Conservation (phyloP, 1,140 invertebrate genomes). For the Diabrotica virgifera region DNA sequence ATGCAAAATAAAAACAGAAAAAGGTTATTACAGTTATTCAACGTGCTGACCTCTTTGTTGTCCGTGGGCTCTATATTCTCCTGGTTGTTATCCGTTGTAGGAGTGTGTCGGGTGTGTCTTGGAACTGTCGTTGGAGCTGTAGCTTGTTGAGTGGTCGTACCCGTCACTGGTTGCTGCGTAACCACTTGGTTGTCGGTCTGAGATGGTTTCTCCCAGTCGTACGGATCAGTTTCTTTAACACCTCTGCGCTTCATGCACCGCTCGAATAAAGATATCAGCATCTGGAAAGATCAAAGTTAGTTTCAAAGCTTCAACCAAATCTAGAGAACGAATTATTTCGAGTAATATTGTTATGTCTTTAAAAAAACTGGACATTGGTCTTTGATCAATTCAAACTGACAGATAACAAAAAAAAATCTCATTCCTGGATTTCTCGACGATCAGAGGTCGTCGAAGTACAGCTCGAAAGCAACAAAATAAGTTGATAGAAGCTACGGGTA, state of each 20-base stretch:
- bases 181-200: constrained; percentile 45
- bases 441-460: too few relatives aligned
- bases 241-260: constrained; percentile 91
- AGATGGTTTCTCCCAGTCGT: constrained; percentile 89
- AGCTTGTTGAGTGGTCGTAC: constrained; percentile 43
- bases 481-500: too few relatives aligned
- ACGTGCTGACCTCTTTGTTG: constrained; percentile 54
- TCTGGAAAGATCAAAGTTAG: constrained; percentile 49
- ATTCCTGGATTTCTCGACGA: too few relatives aligned
- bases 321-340: too few relatives aligned
- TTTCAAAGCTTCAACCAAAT: neutral
- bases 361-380: too few relatives aligned
- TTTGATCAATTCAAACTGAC: too few relatives aligned
- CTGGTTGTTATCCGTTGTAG: constrained; percentile 62
- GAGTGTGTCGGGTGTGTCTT: constrained; percentile 49
- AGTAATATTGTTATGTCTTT: too few relatives aligned
- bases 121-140: constrained; percentile 49
- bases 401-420: too few relatives aligned
- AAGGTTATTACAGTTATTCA: constrained; percentile 14
- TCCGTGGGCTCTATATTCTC: constrained; percentile 72
- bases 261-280: constrained; percentile 84
- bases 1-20: constrained; percentile 18
- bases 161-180: constrained; percentile 45
- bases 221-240: constrained; percentile 85
- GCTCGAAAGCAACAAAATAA: too few relatives aligned